phyloP scores from a whole-genome alignment of 2,797 vertebrate genomes.

The Microchirus variegatus region DNA sequence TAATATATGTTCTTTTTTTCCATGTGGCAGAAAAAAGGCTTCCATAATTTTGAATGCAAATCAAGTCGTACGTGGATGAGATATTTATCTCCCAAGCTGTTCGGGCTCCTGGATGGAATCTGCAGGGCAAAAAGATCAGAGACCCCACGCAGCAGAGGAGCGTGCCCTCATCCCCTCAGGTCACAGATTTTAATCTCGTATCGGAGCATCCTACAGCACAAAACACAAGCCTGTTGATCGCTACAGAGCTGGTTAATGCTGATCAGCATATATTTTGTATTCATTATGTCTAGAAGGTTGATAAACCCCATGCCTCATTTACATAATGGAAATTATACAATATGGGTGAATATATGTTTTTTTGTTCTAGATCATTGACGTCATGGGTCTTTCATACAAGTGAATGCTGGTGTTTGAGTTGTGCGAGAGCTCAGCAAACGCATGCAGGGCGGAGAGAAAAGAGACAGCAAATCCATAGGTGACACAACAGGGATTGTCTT shows the following conservation, averaged over 20 bases:
- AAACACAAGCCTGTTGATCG: slow-evolving; percentile 32
- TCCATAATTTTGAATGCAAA: slow-evolving; percentile 36
- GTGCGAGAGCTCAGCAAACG: slow-evolving; percentile 6
- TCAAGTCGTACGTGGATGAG: slow-evolving; percentile 65
- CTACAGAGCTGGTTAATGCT: not conserved
- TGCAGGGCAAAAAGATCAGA: slow-evolving; percentile 23
- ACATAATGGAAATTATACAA: not conserved
- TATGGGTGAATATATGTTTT: not conserved
- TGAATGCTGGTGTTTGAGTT: not conserved
- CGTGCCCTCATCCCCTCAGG: slow-evolving; percentile 36
- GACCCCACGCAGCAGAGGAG: slow-evolving; percentile 16
- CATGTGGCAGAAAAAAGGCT: no score
- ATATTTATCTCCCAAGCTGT: slow-evolving; percentile 69
- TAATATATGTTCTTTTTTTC: no score
- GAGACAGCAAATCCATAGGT: not conserved
- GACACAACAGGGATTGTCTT: slow-evolving; percentile 14
- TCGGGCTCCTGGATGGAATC: slow-evolving; percentile 34
- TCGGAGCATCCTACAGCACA: slow-evolving; percentile 16
- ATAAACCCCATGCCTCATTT: not conserved
- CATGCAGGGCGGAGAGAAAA: slow-evolving; percentile 10
- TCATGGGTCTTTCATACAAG: not conserved
- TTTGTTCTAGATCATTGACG: no score
- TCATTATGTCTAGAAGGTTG: not conserved
- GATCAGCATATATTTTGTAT: slow-evolving; percentile 7
- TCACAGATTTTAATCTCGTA: slow-evolving; percentile 49